Evolutionary conservation across 2,888 invertebrate species (phyloP), one percentile per base, ranked within the genome.

Genomic region (Priocnemis perturbator): DNA sequence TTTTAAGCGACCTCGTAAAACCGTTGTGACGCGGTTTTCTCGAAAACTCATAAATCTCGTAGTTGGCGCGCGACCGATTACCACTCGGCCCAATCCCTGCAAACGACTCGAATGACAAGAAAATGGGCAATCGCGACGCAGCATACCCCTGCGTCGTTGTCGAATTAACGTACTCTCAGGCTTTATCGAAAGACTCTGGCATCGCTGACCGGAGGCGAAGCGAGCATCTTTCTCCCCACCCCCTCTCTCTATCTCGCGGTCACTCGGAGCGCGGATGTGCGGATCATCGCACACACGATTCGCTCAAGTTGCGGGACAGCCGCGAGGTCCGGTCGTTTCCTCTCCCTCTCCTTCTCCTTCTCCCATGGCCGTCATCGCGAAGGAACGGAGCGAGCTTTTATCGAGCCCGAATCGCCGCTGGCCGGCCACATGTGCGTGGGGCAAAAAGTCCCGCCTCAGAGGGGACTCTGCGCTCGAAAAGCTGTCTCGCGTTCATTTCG

Each of bases 271-370:
- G 76, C 86, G 87, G 87, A 87, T 87, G 84, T 85, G 83, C 85
- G 87, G 85, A 80, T 86, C 87, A 87, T 87, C 86, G 87, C 86
- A 86, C 83, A 85, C 73, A 79, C 86, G 87, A 86, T 87, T 85
- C 84, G 86, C 84, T 87, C 83, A 86, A 87, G 82, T 86, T 84
- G 81, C 73, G 73, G 68, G 60, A 75, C 73, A 76, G 73, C 75
- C 74, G 75, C 81, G 80, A 79, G 79, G 81, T 82, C 79, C 82
- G 68, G 74, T 62, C 67, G 66, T 48, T 58, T 52, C 45, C 73
- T 45, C 21, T 60, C 71, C 74, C 65, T 67, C 57, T 64, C 64
- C 47, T n/a, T 17, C 59, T 47, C 61, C 63, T 59, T 53, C 48
- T 58, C 44, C 50, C 45, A 57, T 64, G 37, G 37, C 60, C 63